phyloP scores from a whole-genome alignment of 2,888 invertebrate genomes.

The Callyntrura sp. region DNA sequence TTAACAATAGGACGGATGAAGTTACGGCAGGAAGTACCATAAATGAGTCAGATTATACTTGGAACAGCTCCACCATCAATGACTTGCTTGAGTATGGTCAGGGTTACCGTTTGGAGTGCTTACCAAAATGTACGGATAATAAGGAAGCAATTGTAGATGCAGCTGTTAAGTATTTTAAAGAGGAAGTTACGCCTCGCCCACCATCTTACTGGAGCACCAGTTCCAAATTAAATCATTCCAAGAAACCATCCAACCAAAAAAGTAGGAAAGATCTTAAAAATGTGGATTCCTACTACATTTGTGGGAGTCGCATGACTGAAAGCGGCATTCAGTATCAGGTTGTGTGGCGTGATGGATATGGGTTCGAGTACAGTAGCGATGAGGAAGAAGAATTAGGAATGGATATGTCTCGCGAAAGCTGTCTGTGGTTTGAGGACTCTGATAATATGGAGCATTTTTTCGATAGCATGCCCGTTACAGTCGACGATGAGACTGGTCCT shows the following conservation, averaged over 20 bases:
- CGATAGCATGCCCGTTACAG: conserved; percentile 55
- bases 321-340: conserved; percentile 79
- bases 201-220: conserved; percentile 77
- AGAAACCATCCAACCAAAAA: conserved; percentile 41
- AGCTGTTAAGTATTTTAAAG: conserved; percentile 52
- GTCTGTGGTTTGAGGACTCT: conserved; percentile 54
- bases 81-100: conserved; percentile 64
- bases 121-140: conserved; percentile 52
- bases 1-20: not conserved
- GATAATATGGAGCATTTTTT: conserved; percentile 48
- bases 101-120: conserved; percentile 38
- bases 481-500: conserved; percentile 23
- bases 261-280: conserved; percentile 80
- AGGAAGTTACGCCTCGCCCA: conserved; percentile 70
- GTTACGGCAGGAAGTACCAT: not conserved
- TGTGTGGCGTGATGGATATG: conserved; percentile 80
- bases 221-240: conserved; percentile 57
- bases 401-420: conserved; percentile 43
- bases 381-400: conserved; percentile 73
- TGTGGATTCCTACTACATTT: conserved; percentile 81
- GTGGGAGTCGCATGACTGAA: conserved; percentile 67
- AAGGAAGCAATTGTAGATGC: not conserved
- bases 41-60: conserved; percentile 47
- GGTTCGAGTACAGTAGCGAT: conserved; percentile 71
- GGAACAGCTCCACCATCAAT: conserved; percentile 40